These are phyloP conservation scores for Pygocentrus nattereri DNA, from an alignment of 2,797 vertebrate genomes.

Conservation along the genomic window DNA sequence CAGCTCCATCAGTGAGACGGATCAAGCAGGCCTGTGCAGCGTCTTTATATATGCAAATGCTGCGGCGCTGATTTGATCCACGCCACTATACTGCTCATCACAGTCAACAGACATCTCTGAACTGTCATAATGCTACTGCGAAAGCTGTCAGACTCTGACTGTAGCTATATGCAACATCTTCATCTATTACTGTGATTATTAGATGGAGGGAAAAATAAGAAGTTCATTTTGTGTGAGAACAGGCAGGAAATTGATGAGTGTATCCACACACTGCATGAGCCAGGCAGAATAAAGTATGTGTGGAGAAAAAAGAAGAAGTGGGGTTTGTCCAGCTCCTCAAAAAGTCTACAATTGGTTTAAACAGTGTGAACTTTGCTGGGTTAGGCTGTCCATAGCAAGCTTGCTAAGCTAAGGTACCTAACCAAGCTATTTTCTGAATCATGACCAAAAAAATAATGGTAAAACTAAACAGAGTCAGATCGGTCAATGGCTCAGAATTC, in stretches of 20 bases:
- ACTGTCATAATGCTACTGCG: neutral
- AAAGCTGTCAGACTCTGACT: neutral
- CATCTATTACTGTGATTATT: neutral
- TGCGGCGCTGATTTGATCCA: neutral
- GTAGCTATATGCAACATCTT: neutral
- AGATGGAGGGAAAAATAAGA: neutral
- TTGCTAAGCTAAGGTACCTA: no score
- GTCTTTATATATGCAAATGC: constrained; percentile 21
- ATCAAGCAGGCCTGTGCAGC: neutral
- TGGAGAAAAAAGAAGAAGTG: no score
- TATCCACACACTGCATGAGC: neutral
- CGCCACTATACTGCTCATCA: constrained; percentile 1
- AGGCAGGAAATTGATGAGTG: neutral
- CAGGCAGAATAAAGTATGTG: neutral
- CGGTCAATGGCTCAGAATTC: no score
- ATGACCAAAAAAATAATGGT: no score
- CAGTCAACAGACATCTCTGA: constrained; percentile 12
- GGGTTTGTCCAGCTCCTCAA: no score
- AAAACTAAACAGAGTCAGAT: no score
- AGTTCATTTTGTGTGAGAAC: neutral
- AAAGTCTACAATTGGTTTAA: no score
- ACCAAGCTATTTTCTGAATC: no score
- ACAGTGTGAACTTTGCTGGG: no score
- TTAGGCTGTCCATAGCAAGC: no score
- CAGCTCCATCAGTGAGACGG: constrained; percentile 10